Conservation (phyloP, 2,113 vertebrate genomes). For the Actinemys pallida region DNA sequence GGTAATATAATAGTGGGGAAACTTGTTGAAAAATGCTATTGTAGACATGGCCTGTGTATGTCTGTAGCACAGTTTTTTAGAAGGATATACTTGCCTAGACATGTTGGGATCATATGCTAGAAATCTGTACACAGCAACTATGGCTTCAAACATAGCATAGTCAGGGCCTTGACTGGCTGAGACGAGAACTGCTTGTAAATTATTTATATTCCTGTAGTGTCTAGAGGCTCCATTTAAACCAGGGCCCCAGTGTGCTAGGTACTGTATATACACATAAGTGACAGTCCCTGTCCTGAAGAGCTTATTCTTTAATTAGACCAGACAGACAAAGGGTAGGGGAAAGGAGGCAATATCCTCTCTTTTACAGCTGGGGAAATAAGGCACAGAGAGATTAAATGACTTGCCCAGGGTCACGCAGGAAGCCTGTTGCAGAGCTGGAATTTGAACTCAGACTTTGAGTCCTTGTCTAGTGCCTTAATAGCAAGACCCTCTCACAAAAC, state of each 20-base stretch:
- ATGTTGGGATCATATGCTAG: background rate
- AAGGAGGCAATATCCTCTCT: background rate
- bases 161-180: background rate
- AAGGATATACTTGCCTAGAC: slow-evolving; percentile 36
- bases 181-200: background rate
- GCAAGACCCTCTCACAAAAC: background rate
- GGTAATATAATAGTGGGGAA: slow-evolving; percentile 31
- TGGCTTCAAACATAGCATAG: background rate
- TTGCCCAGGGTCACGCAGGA: background rate
- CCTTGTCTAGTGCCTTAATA: background rate
- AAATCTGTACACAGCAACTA: background rate
- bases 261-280: accelerated
- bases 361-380: background rate
- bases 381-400: background rate
- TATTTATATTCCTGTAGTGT: background rate
- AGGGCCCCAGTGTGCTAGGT: background rate
- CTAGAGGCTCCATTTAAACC: background rate
- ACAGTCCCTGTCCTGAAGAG: background rate
- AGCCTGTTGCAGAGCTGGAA: background rate
- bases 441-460: background rate
- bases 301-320: background rate
- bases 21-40: slow-evolving; percentile 47
- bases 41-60: accelerated
- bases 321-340: background rate
- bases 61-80: background rate